Evolutionary conservation across 1,140 invertebrate species (phyloP).

Genomic region (Drosophila suzukii): DNA sequence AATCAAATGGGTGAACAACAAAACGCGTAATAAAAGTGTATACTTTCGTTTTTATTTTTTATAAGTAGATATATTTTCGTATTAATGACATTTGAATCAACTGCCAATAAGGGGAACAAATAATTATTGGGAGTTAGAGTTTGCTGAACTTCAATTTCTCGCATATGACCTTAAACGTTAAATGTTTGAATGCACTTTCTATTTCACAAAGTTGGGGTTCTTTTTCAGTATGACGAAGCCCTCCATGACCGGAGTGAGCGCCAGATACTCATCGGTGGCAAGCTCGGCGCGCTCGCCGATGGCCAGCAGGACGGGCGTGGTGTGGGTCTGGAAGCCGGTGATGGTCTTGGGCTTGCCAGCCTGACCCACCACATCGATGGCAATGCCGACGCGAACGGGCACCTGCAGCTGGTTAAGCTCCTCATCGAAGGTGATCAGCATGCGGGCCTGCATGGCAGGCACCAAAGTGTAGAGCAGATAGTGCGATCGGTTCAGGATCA

Average conservation of each 20-base stretch:
- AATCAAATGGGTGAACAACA: too few species aligned
- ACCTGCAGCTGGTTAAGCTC: conserved; percentile 97
- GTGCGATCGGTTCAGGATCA: conserved; percentile 98
- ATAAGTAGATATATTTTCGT: conserved; percentile 35
- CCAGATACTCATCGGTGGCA: conserved; percentile 98
- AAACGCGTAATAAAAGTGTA: not conserved
- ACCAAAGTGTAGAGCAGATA: conserved; percentile 98
- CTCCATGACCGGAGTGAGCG: conserved; percentile 98
- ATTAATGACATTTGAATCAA: conserved; percentile 40
- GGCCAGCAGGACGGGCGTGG: conserved; percentile 98
- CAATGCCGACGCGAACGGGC: conserved; percentile 97
- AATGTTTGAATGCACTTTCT: conserved; percentile 46
- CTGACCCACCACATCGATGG: conserved; percentile 99
- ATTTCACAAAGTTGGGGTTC: conserved; percentile 87
- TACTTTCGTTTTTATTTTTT: not conserved
- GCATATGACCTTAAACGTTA: conserved; percentile 30
- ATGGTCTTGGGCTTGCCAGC: conserved; percentile 99
- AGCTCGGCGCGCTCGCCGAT: conserved; percentile 99
- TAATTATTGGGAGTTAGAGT: conserved; percentile 19
- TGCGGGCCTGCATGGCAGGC: conserved; percentile 98
- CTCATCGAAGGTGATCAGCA: conserved; percentile 99
- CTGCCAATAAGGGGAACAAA: conserved; percentile 21
- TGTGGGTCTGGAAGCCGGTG: conserved; percentile 99
- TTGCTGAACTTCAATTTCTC: conserved; percentile 35
- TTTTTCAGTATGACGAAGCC: conserved; percentile 99